These are phyloP conservation scores for Xylocampa areola DNA, from an alignment of 2,888 invertebrate species.

Conservation along the genomic window DNA sequence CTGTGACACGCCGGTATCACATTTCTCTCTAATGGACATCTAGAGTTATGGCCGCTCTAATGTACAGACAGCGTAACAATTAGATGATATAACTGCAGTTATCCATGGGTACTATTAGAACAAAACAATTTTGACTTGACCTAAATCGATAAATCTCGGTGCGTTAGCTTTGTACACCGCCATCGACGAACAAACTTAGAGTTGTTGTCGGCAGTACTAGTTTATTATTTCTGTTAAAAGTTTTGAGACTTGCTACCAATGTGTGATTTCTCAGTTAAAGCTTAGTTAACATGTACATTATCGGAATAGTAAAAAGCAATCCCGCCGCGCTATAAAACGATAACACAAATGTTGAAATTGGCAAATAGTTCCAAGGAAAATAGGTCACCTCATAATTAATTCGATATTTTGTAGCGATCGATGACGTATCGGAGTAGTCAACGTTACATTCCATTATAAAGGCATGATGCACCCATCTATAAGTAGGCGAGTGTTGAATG, in stretches of 20 bases:
- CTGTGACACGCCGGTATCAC: slow-evolving; percentile 17
- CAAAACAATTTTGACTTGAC: not conserved
- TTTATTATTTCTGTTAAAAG: not conserved
- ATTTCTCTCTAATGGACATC: slow-evolving; percentile 33
- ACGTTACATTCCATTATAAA: not conserved
- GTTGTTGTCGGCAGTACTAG: not conserved
- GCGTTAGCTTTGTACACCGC: slow-evolving; percentile 1
- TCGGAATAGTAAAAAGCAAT: slow-evolving; percentile 4
- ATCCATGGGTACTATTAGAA: not conserved
- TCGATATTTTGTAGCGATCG: not conserved
- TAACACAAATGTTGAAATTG: slow-evolving; percentile 19
- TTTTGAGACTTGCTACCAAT: not conserved
- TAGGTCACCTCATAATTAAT: slow-evolving; percentile 17
- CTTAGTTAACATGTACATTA: not conserved
- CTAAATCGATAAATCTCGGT: not conserved
- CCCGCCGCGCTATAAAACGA: slow-evolving; percentile 10
- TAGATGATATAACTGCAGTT: not conserved
- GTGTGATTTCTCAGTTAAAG: not conserved
- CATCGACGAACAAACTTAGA: not conserved
- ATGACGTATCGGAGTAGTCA: not conserved
- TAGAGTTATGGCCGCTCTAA: slow-evolving; percentile 1
- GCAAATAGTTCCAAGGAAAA: slow-evolving; percentile 13
- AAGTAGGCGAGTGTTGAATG: slow-evolving; percentile 2
- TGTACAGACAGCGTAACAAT: not conserved
- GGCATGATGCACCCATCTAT: slow-evolving; percentile 5